Evolutionary conservation across 2,113 vertebrate genomes (phyloP), one percentile per base, ranked within the genome.

Genomic region (Bostrychus sinensis): DNA sequence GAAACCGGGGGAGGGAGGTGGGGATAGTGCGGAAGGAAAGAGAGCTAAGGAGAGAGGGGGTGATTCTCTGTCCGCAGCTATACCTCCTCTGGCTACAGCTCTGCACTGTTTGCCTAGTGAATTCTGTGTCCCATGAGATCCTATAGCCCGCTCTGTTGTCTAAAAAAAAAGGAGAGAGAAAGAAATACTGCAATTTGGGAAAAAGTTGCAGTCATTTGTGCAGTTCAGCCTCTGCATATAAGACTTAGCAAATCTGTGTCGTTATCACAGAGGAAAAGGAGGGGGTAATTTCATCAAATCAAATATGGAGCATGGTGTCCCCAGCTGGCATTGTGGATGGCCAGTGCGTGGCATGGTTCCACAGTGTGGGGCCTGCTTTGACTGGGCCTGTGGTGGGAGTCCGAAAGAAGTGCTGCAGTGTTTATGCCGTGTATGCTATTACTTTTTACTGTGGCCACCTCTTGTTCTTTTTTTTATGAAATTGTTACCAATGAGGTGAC

Each of bases 101-200:
- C 78, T 80, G 67, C 72, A 82, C 78, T 83, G 80, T 87, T 85
- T 83, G 82, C 82, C 68, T 74, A 9, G 72, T 77, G 82, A 75
- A 59, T 82, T 86, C 25, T 53, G 45, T 59, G 36, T 85, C 83
- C 74, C 82, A 32, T 38, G 85, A 77, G 87, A 87, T 42, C 23
- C 34, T 75, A 74, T 70, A 74, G 66, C 62, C 70, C 51, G 55
- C 70, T 81, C 72, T 75, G 51, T 28, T 63, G 28, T 79, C 75
- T 60, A 51, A 59, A 28, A 51, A 51, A 10, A 51, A 2, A 30
- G 8, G 11, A 43, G 41, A 42, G 22, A 48, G 45, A 30, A 28
- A 80, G 22, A 67, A 82, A 82, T 70, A 63, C 66, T 82, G 81
- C 75, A 77, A 85, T 66, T 85, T 82, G 74, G 30, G 63, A 25